Evolutionary conservation across 2,113 vertebrate species (phyloP).

Genomic region (Leucopsar rothschildi): DNA sequence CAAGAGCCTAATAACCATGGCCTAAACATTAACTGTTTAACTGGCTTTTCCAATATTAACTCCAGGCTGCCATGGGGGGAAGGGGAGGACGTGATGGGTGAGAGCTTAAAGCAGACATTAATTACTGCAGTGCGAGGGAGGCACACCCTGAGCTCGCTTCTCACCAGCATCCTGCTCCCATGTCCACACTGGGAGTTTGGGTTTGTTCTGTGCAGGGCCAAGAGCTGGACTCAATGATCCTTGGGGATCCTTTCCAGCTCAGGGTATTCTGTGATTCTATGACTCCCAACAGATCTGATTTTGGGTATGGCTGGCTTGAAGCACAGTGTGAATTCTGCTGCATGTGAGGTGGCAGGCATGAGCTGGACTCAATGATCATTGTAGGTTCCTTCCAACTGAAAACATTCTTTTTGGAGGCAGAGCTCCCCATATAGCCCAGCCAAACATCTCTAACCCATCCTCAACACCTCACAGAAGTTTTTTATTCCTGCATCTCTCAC

Average conservation of each 20-base stretch:
- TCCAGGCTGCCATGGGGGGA: background rate
- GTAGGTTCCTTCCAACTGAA: background rate
- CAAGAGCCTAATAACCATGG: constrained; percentile 9
- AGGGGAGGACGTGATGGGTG: background rate
- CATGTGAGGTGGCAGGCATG: fast-evolving
- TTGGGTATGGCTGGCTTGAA: background rate
- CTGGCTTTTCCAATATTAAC: constrained; percentile 53
- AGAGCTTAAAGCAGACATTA: background rate
- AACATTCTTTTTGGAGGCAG: background rate
- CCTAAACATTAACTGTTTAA: constrained; percentile 46
- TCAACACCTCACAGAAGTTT: fast-evolving
- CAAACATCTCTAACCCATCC: fast-evolving
- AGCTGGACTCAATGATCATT: background rate
- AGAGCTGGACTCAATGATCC: background rate
- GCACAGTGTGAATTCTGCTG: fast-evolving
- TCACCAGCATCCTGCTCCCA: background rate
- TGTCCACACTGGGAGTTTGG: background rate
- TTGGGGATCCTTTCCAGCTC: background rate
- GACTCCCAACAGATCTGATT: background rate
- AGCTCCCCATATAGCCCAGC: background rate
- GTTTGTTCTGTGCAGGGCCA: background rate
- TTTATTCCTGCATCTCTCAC: background rate
- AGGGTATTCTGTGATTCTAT: background rate
- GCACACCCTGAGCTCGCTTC: background rate
- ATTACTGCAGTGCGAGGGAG: background rate